Evolutionary conservation across 2,113 vertebrate species (phyloP).

Genomic region (Anas platyrhynchos): DNA sequence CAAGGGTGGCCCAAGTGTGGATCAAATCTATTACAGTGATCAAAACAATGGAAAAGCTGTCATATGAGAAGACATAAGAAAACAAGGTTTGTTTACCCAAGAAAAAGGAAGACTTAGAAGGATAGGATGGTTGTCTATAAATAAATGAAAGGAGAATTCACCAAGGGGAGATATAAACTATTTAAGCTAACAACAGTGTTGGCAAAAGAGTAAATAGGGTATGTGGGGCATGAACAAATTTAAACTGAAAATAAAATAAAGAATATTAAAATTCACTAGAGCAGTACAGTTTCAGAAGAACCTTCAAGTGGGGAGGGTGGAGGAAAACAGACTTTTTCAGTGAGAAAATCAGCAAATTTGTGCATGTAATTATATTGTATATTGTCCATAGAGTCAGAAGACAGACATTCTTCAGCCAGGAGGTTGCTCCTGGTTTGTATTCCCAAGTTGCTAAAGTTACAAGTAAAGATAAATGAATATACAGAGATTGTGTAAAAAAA

Average conservation of each 20-base stretch:
- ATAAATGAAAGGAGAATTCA: constrained; percentile 27
- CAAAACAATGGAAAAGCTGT: accelerated
- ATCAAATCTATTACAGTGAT: background rate
- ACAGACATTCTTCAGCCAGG: background rate
- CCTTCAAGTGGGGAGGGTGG: accelerated
- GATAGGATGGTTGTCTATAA: background rate
- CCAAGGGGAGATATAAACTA: background rate
- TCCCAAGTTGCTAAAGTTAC: background rate
- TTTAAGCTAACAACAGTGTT: background rate
- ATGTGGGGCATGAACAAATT: background rate
- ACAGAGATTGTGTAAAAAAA: background rate
- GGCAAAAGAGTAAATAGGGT: background rate
- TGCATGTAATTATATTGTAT: background rate
- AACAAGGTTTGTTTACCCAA: background rate
- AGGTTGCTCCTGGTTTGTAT: background rate
- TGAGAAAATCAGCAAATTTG: background rate
- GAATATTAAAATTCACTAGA: background rate
- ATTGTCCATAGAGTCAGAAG: background rate
- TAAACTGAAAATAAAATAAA: background rate
- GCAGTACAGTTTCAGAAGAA: background rate
- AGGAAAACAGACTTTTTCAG: background rate
- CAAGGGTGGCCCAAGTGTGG: background rate
- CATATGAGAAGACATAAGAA: background rate
- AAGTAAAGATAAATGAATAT: background rate
- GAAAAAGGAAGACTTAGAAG: constrained; percentile 32